A percentile compares a stretch with the other conserved stretches of the same genome.
phyloP scores from a whole-genome alignment of 2,113 vertebrate genomes.

The Vombatus ursinus region DNA sequence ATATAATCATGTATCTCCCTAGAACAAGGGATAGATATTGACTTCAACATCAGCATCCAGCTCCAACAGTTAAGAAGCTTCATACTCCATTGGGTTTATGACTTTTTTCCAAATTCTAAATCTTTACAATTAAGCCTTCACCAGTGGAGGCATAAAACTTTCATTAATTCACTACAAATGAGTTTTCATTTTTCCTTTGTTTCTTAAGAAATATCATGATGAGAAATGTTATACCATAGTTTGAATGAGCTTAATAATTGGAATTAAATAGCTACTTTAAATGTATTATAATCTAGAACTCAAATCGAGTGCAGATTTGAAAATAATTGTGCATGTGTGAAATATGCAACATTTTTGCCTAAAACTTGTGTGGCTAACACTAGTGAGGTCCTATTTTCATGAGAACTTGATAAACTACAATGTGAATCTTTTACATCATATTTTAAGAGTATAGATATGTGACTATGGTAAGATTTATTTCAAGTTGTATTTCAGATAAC shows the following conservation, averaged over 20 bases:
- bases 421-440: neutral
- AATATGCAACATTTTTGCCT: neutral
- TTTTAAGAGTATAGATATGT: neutral
- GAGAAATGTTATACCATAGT: slow-evolving; percentile 34
- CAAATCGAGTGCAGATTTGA: slow-evolving; percentile 11
- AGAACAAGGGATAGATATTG: slow-evolving; percentile 40
- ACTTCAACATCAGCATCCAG: slow-evolving; percentile 37
- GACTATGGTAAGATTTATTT: neutral
- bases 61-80: slow-evolving; percentile 58
- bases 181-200: slow-evolving; percentile 41
- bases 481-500: neutral
- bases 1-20: slow-evolving; percentile 22
- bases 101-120: slow-evolving; percentile 57
- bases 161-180: slow-evolving; percentile 56
- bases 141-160: slow-evolving; percentile 59
- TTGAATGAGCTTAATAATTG: neutral
- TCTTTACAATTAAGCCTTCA: slow-evolving; percentile 64
- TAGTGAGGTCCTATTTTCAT: neutral
- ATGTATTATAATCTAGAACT: neutral
- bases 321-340: neutral
- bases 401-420: neutral
- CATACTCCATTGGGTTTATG: slow-evolving; percentile 68
- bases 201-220: slow-evolving; percentile 49
- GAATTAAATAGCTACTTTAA: neutral
- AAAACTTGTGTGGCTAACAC: neutral